phyloP scores from a whole-genome alignment of 2,797 vertebrate genomes.

The Myotis vivesi region DNA sequence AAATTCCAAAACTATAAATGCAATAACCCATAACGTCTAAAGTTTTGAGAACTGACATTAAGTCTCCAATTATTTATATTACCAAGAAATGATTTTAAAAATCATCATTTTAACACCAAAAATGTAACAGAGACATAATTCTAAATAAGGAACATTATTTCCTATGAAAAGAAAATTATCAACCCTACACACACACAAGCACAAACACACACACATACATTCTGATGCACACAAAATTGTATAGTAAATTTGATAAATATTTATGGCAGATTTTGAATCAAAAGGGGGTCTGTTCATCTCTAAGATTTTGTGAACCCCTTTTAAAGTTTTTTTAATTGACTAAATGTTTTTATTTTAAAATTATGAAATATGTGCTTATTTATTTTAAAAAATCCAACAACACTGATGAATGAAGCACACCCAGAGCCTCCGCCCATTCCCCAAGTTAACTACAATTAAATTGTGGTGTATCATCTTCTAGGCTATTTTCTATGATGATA shows the following conservation, averaged over 20 bases:
- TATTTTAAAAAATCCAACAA: not conserved
- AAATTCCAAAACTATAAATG: not conserved
- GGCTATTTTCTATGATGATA: not conserved
- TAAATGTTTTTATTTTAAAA: not conserved
- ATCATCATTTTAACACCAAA: not conserved
- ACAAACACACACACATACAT: not conserved
- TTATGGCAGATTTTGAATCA: not conserved
- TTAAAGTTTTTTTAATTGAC: not conserved
- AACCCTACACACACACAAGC: not conserved
- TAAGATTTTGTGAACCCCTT: not conserved
- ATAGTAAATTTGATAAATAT: not conserved
- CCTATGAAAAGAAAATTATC: not conserved
- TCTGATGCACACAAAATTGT: not conserved
- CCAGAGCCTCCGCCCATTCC: not conserved
- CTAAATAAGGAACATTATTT: not conserved
- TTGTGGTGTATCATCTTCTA: not conserved
- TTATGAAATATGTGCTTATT: not conserved
- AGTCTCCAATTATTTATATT: slow-evolving; percentile 23
- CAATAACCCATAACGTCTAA: not conserved
- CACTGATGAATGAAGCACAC: not conserved
- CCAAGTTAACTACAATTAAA: not conserved
- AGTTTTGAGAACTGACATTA: not conserved
- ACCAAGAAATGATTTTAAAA: not conserved
- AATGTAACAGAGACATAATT: not conserved
- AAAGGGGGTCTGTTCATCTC: not conserved